These are phyloP conservation scores for Agrotis exclamationis DNA, from an alignment of 2,888 invertebrate genomes.

Conservation along the genomic window DNA sequence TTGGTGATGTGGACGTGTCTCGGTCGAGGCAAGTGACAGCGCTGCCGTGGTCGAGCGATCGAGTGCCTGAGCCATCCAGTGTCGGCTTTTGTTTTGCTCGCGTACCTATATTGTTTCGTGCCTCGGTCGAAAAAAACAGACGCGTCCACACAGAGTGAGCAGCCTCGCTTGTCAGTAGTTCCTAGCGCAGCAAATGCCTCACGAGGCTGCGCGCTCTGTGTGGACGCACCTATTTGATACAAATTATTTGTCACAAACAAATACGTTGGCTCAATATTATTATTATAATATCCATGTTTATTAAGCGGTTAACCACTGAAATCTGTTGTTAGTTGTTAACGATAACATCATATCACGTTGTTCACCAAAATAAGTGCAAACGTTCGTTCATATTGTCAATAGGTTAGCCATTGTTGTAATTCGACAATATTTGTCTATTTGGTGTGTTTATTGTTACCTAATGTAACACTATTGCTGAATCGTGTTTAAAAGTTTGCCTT, in stretches of 20 bases:
- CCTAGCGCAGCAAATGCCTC: too few relatives aligned
- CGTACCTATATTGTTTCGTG: too few relatives aligned
- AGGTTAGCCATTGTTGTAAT: background rate
- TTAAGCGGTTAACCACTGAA: conserved; percentile 7
- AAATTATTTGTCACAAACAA: background rate
- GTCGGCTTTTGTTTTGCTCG: too few relatives aligned
- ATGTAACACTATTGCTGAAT: background rate
- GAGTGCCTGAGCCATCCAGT: too few relatives aligned
- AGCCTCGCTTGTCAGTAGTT: too few relatives aligned
- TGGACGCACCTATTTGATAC: too few relatives aligned
- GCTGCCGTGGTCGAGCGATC: too few relatives aligned
- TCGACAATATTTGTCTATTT: conserved; percentile 3
- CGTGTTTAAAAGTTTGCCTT: background rate
- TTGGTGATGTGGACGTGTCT: too few relatives aligned
- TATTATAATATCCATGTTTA: conserved; percentile 1
- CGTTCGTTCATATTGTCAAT: background rate
- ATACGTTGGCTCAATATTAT: background rate
- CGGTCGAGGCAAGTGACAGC: too few relatives aligned
- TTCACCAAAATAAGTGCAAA: background rate
- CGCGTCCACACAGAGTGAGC: too few relatives aligned
- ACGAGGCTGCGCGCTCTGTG: too few relatives aligned
- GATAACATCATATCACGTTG: background rate
- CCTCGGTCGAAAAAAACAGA: too few relatives aligned
- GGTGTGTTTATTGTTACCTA: background rate
- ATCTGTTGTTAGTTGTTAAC: conserved; percentile 14